phyloP scores from a whole-genome alignment of 2,113 vertebrate genomes.

The Malurus elegans region DNA sequence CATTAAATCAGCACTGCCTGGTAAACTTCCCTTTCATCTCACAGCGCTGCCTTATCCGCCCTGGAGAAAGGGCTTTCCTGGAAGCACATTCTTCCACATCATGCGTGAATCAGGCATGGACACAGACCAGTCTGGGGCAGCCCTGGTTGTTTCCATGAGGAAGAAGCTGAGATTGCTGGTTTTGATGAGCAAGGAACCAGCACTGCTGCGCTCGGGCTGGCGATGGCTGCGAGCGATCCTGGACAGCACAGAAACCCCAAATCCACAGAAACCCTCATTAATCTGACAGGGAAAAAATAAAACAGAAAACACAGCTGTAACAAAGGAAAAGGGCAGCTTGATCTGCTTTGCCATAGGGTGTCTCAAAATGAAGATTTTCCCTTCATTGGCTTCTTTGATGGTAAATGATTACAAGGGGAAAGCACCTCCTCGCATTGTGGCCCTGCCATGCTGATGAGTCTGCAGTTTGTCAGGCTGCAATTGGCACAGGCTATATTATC shows the following conservation, averaged over 20 bases:
- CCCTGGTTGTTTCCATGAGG: background rate
- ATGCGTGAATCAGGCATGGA: background rate
- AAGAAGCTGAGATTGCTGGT: background rate
- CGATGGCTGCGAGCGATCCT: background rate
- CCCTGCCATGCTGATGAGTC: background rate
- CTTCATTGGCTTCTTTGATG: background rate
- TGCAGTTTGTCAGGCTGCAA: background rate
- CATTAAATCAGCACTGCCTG: slow-evolving; percentile 10
- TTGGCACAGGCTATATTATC: background rate
- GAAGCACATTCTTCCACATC: background rate
- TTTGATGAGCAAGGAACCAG: background rate
- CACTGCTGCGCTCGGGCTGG: background rate
- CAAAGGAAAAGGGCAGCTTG: background rate
- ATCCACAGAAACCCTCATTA: background rate
- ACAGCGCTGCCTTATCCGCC: background rate
- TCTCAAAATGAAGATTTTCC: background rate
- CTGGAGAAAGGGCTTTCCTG: background rate
- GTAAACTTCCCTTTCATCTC: slow-evolving; percentile 46
- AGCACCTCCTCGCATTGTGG: background rate
- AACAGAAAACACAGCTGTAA: background rate
- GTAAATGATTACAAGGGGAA: background rate
- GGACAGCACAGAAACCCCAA: background rate
- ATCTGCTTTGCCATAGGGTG: background rate
- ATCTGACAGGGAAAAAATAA: background rate
- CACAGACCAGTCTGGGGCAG: accelerated